A percentile compares a stretch with the other conserved stretches of the same genome.
These are phyloP conservation scores for Anas flavirostris DNA, from an alignment of 2,797 vertebrate genomes.

Conservation along the genomic window DNA sequence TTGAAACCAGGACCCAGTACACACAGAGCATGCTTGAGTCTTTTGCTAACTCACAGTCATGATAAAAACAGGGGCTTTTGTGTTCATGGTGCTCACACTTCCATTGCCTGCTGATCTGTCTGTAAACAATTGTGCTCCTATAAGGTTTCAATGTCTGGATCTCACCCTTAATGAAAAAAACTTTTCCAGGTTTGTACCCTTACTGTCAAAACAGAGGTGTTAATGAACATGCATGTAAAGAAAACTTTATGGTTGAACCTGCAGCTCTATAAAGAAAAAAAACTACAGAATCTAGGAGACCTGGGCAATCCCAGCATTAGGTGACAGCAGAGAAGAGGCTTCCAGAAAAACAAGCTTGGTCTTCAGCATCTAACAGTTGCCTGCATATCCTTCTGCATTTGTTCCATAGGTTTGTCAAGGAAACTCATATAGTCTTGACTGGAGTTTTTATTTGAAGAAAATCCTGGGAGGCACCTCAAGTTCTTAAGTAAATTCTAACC, in stretches of 20 bases:
- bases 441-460: slow-evolving; percentile 36
- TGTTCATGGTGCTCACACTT: neutral
- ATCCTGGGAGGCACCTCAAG: slow-evolving; percentile 19
- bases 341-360: neutral
- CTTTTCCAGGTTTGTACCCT: neutral
- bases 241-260: neutral
- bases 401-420: neutral
- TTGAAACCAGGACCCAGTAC: neutral
- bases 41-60: neutral
- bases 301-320: neutral
- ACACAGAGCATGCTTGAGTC: neutral
- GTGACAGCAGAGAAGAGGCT: neutral
- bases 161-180: neutral
- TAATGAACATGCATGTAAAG: fast-evolving
- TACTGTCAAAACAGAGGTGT: neutral
- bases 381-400: neutral
- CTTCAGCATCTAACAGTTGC: neutral
- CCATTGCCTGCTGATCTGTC: neutral
- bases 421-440: neutral
- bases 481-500: slow-evolving; percentile 40
- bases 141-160: neutral
- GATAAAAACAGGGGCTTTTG: neutral
- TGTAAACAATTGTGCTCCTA: neutral
- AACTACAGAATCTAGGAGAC: neutral
- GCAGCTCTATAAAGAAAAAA: neutral